Evolutionary conservation across 2,888 invertebrate genomes (phyloP).

Genomic region (Gari tellinella): DNA sequence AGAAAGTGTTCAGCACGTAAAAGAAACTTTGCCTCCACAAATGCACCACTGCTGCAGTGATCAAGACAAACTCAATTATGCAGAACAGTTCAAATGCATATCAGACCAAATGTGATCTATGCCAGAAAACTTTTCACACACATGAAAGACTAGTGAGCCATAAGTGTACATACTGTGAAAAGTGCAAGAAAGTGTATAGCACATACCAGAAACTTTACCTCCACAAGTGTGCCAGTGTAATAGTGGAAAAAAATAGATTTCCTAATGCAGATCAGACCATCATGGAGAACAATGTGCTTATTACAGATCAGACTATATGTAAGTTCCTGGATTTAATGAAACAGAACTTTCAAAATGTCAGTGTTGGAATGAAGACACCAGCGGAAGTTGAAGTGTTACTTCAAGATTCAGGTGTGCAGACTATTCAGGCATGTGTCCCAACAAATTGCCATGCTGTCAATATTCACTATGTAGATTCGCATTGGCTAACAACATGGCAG

Average conservation of each 20-base stretch:
- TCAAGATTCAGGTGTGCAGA: background rate
- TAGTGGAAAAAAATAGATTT: background rate
- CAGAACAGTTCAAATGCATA: too few species aligned
- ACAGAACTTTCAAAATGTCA: background rate
- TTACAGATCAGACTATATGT: background rate
- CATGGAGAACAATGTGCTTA: background rate
- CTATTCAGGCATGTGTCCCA: background rate
- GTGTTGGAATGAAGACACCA: background rate
- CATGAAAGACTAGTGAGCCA: too few species aligned
- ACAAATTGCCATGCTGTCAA: background rate
- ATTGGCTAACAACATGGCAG: slow-evolving; percentile 4
- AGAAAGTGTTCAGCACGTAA: background rate
- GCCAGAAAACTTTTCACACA: too few species aligned
- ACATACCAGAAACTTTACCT: background rate
- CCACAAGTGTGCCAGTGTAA: background rate
- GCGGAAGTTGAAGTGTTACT: background rate
- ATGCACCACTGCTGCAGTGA: too few species aligned
- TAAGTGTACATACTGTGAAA: too few species aligned
- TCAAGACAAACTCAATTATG: too few species aligned
- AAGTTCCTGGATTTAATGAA: background rate
- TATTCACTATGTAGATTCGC: background rate
- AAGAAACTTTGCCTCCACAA: background rate
- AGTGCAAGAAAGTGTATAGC: too few species aligned
- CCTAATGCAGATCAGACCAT: background rate
- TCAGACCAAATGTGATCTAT: too few species aligned